phyloP scores from a whole-genome alignment of 2,113 vertebrate genomes.

The Otolemur garnettii region DNA sequence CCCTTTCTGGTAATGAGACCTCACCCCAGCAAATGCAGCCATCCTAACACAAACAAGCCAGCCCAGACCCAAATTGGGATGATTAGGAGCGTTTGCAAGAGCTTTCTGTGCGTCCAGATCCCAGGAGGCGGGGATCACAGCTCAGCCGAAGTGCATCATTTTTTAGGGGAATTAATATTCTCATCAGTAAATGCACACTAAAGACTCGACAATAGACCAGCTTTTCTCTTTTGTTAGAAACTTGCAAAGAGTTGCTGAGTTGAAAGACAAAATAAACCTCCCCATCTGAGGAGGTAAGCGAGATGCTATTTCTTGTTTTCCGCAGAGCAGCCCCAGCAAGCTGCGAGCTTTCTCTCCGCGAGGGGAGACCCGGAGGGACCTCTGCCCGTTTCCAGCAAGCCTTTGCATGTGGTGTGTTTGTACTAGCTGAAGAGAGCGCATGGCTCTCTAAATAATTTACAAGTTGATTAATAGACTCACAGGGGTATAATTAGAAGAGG shows the following conservation, averaged over 20 bases:
- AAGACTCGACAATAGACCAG: slow-evolving; percentile 81
- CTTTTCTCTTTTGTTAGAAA: slow-evolving; percentile 86
- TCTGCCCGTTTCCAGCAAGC: slow-evolving; percentile 84
- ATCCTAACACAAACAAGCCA: background rate
- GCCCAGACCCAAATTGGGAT: slow-evolving; percentile 50
- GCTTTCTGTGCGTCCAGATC: slow-evolving; percentile 71
- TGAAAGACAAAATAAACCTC: slow-evolving; percentile 87
- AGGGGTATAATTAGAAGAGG: slow-evolving; percentile 99
- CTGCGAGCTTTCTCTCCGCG: slow-evolving; percentile 83
- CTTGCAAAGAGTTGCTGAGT: slow-evolving; percentile 81
- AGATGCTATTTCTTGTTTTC: slow-evolving; percentile 80
- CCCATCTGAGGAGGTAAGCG: slow-evolving; percentile 85
- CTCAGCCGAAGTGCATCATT: slow-evolving; percentile 33
- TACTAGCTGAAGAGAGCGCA: slow-evolving; percentile 95
- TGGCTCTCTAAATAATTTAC: slow-evolving; percentile 99
- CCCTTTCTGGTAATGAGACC: slow-evolving; percentile 71
- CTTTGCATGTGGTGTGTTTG: slow-evolving; percentile 91
- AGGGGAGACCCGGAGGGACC: slow-evolving; percentile 87
- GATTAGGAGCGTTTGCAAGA: slow-evolving; percentile 68
- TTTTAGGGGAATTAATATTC: slow-evolving; percentile 87
- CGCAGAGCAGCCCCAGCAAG: slow-evolving; percentile 74
- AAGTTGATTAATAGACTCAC: slow-evolving; percentile 99
- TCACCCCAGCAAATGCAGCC: slow-evolving; percentile 57
- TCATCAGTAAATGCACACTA: slow-evolving; percentile 75
- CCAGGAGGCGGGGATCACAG: slow-evolving; percentile 77